phyloP scores from a whole-genome alignment of 2,113 vertebrate genomes.

The Condylura cristata region DNA sequence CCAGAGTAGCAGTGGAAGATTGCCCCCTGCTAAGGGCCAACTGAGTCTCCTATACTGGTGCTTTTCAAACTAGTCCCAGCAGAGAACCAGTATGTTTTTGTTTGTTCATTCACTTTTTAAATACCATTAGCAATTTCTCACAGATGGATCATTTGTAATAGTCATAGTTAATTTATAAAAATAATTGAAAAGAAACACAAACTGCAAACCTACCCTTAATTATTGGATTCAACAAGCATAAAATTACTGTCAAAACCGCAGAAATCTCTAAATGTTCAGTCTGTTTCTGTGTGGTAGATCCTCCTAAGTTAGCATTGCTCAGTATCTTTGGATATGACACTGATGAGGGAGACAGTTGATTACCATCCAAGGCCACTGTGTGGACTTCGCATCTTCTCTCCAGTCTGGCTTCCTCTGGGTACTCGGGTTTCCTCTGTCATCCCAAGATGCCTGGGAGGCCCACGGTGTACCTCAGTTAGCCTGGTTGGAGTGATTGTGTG shows the following conservation, averaged over 20 bases:
- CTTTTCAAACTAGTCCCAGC: not conserved
- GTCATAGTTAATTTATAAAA: constrained; percentile 31
- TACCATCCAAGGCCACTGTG: not conserved
- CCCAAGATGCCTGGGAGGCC: not conserved
- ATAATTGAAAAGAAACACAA: not conserved
- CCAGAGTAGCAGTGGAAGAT: constrained; percentile 5
- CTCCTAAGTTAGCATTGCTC: not conserved
- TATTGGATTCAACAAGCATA: constrained; percentile 44
- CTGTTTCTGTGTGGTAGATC: not conserved
- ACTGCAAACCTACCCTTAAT: not conserved
- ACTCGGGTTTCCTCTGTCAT: not conserved
- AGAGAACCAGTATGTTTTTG: not conserved
- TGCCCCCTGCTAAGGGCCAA: not conserved
- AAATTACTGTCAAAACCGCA: constrained; percentile 28
- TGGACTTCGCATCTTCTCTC: not conserved
- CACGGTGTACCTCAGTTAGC: not conserved
- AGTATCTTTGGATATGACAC: not conserved
- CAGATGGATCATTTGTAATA: constrained; percentile 53
- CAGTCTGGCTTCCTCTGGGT: not conserved
- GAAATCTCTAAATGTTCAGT: constrained; percentile 21
- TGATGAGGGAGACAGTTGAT: not conserved
- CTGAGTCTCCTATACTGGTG: not conserved
- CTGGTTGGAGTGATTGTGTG: not conserved
- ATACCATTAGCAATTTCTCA: constrained; percentile 8
- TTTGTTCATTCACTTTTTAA: constrained; percentile 1